Base-by-base conservation (phyloP, 2,113 vertebrate genomes). In the Tiliqua scincoides region DNA sequence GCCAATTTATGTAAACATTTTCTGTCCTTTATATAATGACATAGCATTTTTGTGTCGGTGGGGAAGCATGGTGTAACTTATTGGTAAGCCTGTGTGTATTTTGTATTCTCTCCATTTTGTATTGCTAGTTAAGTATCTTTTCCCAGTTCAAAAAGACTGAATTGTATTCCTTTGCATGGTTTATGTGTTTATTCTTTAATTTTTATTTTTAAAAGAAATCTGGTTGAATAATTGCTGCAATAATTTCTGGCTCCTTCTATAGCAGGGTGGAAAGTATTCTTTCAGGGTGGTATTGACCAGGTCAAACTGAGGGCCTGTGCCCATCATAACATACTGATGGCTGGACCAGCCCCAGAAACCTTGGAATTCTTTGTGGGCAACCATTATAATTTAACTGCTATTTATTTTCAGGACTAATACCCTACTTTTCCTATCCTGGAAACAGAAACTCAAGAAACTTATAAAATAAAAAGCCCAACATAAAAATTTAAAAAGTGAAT, bases 11-110 rank as follows among this genome's bases (percentile, higher is more conserved):
- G 57, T 63, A 73, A 79, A 67, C 27, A 3, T 52, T n/a, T 40
- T 59, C 70, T 30, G 48, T 63, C 59, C 25, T 83, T 59, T 54
- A 9, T 54, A 9, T 63, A 68, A 62, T 88, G 71, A 57, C 15
- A 73, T 73, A 74, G 27, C 10, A 43, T 35, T 2, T 62, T 78
- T 84, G 76, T 48, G 43, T 68, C 32, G 21, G 54, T 74, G 68
- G 35, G 57, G 77, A 65, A 73, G 52, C 40, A 65, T 12, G 32
- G 84, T 84, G 17, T 80, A 88, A 80, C 48, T 88, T 88, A 84
- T 61, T 88, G 68, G 48, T 84, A 57, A 85, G 75, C 18, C 52
- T 61, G 32, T 76, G 76, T 40, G 59, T 79, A 17, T 84, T 57
- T 74, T 74, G 20, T 35, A 32, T 48, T 32, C 40, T 57, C 43